Conservation (phyloP, 2,888 invertebrate species). For the Monopis laevigella region DNA sequence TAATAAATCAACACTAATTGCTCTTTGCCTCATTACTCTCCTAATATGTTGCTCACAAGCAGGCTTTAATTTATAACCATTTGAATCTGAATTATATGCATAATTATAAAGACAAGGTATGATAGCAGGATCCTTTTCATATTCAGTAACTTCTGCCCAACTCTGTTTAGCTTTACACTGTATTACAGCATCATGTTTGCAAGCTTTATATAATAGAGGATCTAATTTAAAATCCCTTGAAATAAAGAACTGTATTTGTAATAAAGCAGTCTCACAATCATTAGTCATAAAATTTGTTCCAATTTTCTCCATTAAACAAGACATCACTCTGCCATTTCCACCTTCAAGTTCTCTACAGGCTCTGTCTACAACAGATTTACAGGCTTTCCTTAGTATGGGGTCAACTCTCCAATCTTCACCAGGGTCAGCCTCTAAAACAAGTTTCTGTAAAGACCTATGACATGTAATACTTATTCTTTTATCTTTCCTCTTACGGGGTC, state of each 20-base stretch:
- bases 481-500: conserved; percentile 70
- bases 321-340: conserved; percentile 86
- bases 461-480: conserved; percentile 76
- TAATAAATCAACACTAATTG: conserved; percentile 90
- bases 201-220: conserved; percentile 87
- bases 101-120: conserved; percentile 90
- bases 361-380: conserved; percentile 83
- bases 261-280: conserved; percentile 88
- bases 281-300: conserved; percentile 85
- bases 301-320: conserved; percentile 93
- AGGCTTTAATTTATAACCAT: conserved; percentile 57
- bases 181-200: conserved; percentile 85
- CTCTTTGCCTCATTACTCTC: conserved; percentile 92
- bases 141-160: conserved; percentile 76
- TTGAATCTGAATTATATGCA: conserved; percentile 65
- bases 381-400: conserved; percentile 86
- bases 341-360: conserved; percentile 78
- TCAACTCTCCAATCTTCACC: conserved; percentile 97
- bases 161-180: conserved; percentile 81
- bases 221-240: conserved; percentile 94
- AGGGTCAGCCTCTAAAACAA: conserved; percentile 90
- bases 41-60: conserved; percentile 81
- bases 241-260: conserved; percentile 97
- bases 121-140: conserved; percentile 83
- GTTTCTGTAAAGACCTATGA: conserved; percentile 78